phyloP scores from a whole-genome alignment of 2,797 vertebrate species.

The Muraenolepis orangiensis region DNA sequence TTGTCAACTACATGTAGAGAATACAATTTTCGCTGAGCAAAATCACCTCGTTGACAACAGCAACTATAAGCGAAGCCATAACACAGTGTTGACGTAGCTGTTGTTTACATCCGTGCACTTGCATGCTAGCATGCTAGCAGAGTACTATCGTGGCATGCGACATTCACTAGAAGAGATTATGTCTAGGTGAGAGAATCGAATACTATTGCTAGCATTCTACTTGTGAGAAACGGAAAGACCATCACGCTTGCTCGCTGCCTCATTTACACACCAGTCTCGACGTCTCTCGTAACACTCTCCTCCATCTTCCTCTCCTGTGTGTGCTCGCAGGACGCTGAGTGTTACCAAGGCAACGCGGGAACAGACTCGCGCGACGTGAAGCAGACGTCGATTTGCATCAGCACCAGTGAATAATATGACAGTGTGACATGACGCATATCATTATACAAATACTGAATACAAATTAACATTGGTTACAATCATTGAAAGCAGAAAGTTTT shows the following conservation, averaged over 20 bases:
- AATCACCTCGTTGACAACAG: background rate
- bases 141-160: conserved; percentile 19
- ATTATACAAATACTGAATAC: background rate
- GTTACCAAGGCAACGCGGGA: conserved; percentile 74
- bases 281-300: conserved; percentile 69
- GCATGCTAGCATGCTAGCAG: conserved; percentile 49
- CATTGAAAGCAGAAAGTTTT: background rate
- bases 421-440: background rate
- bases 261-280: conserved; percentile 78
- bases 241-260: conserved; percentile 20
- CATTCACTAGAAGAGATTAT: background rate
- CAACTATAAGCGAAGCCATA: conserved; percentile 19
- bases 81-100: conserved; percentile 20
- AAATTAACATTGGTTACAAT: background rate
- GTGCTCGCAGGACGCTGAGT: conserved; percentile 60
- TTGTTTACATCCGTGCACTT: conserved; percentile 64
- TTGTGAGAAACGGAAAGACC: background rate
- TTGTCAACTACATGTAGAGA: background rate
- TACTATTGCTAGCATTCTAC: background rate
- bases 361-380: conserved; percentile 24
- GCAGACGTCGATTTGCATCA: background rate
- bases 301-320: conserved; percentile 76
- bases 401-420: background rate
- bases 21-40: background rate
- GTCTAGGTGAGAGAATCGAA: background rate